Base-by-base conservation (phyloP, 2,113 vertebrate genomes). In the Hypomesus transpacificus region DNA sequence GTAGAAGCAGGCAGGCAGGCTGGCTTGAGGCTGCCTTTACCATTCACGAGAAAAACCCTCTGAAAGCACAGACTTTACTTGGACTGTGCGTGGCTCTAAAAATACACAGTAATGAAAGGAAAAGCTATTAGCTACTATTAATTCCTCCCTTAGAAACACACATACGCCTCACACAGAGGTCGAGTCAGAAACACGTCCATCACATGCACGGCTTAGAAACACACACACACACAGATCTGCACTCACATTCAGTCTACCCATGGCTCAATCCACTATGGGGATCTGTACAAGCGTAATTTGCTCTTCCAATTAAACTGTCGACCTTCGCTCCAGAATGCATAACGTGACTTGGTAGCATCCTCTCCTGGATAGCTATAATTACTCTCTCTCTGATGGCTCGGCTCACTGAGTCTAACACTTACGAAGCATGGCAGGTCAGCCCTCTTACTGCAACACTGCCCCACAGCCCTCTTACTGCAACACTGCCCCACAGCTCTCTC, bases 261-360 rank as follows among this genome's bases (percentile, higher is more conserved):
- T 78, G 74, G 76, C 83, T 84, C 83, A 77, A 83, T 90, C 91
- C 94, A 92, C 95, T 82, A 85, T 88, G 94, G 95, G 93, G 93
- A 95, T 91, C 90, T 90, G 82, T 93, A 92, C 92, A 92, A 93
- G 89, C 89, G 90, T 90, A 94, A 95, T 95, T 86, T 90, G 90
- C 94, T 93, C 93, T 94, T 93, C 93, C 94, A 97, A 96, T 96
- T 97, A 97, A 89, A 91, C 92, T 92, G 93, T 90, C 90, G 94
- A 93, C 89, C 94, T 94, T 89, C 91, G 91, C 88, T 92, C 91
- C 86, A 94, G 92, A 92, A 94, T 90, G 88, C 89, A 88, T 87
- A 87, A 90, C 77, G 79, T 87, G 89, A 88, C 89, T 90, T 71
- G 83, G 85, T 90, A 91, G 90, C 89, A 89, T 87, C 88, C 91